Conservation (phyloP, 2,888 invertebrate species). For the Graphium colonna region DNA sequence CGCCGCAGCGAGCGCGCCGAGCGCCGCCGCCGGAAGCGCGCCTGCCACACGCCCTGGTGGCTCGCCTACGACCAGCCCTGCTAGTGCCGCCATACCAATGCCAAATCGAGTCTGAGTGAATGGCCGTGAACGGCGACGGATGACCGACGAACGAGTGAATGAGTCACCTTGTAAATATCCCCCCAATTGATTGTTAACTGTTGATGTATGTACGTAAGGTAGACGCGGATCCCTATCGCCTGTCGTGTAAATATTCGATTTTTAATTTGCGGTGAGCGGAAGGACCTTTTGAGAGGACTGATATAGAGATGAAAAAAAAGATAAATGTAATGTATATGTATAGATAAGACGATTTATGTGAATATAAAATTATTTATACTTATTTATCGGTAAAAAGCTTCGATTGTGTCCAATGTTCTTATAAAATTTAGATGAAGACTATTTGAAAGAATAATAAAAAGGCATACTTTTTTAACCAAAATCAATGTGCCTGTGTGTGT, state of each 20-base stretch:
- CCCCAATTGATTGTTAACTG: slow-evolving; percentile 80
- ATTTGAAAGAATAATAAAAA: slow-evolving; percentile 80
- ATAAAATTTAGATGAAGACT: slow-evolving; percentile 80
- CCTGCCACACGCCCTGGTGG: slow-evolving; percentile 71
- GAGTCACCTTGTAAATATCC: slow-evolving; percentile 75
- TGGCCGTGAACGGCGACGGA: slow-evolving; percentile 63
- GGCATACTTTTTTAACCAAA: slow-evolving; percentile 81
- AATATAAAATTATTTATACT: slow-evolving; percentile 81
- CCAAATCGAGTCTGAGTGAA: slow-evolving; percentile 75
- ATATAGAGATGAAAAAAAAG: slow-evolving; percentile 77
- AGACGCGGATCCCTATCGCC: slow-evolving; percentile 78
- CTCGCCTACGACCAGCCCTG: slow-evolving; percentile 67
- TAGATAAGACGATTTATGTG: slow-evolving; percentile 79
- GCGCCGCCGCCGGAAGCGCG: slow-evolving; percentile 86
- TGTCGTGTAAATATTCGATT: slow-evolving; percentile 77
- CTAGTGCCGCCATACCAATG: slow-evolving; percentile 77
- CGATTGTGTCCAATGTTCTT: slow-evolving; percentile 81
- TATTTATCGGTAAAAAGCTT: slow-evolving; percentile 80
- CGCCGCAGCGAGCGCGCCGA: slow-evolving; percentile 86
- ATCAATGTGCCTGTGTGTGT: slow-evolving; percentile 37
- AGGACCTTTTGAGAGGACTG: slow-evolving; percentile 81
- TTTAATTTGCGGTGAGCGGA: slow-evolving; percentile 80
- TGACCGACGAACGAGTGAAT: slow-evolving; percentile 36
- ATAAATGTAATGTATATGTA: slow-evolving; percentile 80
- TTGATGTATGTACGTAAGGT: slow-evolving; percentile 80